Base-by-base conservation (phyloP, 2,113 vertebrate species). In the Euleptes europaea region DNA sequence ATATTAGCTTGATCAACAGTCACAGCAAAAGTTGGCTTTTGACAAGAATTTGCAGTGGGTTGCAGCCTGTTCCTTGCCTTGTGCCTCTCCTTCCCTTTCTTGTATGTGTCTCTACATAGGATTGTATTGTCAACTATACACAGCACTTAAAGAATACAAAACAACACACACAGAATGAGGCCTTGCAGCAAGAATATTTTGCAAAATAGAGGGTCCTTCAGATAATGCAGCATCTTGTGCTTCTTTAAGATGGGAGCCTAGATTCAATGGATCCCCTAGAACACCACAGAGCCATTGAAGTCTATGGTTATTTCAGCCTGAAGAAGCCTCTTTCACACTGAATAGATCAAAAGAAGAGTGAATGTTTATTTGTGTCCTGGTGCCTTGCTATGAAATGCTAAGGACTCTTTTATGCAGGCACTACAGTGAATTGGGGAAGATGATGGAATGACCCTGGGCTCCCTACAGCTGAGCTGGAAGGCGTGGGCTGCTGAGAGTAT, bases 391-490 rank as follows among this genome's bases (percentile, higher is more conserved):
- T 75, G 4, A 21, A 82, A 51, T 66, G 11, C 67, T 75, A 33
- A 77, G 28, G 84, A 31, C 13, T 14, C 21, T 77, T 51, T 67
- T 83, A 54, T 42, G 73, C 11, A 83, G 15, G 42, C 17, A 66
- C 73, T 79, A 40, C 2, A 3, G 15, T 82, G 14, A 49, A 54
- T 60, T 35, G 42, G 26, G 72, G 85, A 91, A 92, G 35, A 70
- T 75, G n/a, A 54, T 78, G 47, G 69, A 83, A 26, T 85, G 44
- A 60, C 49, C 79, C 7, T 21, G 35, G 6, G 1, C 80, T 63
- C 8, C 5, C 42, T 49, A 2, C 23, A 65, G 26, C 31, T 67
- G 44, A 12, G 19, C 38, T 44, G 63, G 70, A 91, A 91, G 73
- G 54, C 0, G 67, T 2, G 40, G 63, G 78, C n/a, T 79, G 57